phyloP scores from a whole-genome alignment of 2,888 invertebrate species.

The Lapara coniferarum region DNA sequence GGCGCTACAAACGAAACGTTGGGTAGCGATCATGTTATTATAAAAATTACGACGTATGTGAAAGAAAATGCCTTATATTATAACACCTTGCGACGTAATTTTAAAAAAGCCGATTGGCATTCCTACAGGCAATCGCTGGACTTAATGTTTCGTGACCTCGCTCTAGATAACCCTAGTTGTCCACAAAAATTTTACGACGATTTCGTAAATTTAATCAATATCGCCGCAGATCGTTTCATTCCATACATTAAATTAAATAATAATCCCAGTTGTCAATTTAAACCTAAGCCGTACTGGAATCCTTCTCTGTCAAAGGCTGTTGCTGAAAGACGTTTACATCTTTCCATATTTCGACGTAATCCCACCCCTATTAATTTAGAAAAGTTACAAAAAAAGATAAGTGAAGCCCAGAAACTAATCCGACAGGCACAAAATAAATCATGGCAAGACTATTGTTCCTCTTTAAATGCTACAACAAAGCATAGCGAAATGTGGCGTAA shows the following conservation, averaged over 20 bases:
- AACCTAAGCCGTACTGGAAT: slow-evolving; percentile 27
- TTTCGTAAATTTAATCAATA: slow-evolving; percentile 21
- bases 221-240: slow-evolving; percentile 26
- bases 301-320: slow-evolving; percentile 26
- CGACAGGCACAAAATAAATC: slow-evolving; percentile 27
- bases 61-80: neutral
- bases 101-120: slow-evolving; percentile 30
- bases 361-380: slow-evolving; percentile 24
- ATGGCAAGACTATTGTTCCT: neutral
- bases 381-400: slow-evolving; percentile 28
- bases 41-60: slow-evolving; percentile 25
- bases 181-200: neutral
- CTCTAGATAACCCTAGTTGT: neutral
- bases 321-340: slow-evolving; percentile 28
- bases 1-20: slow-evolving; percentile 32
- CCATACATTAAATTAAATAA: slow-evolving; percentile 24
- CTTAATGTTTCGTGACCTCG: neutral
- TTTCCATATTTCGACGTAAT: slow-evolving; percentile 28
- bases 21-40: slow-evolving; percentile 34
- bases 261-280: slow-evolving; percentile 25
- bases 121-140: slow-evolving; percentile 21
- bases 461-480: too few relatives aligned
- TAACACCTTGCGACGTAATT: slow-evolving; percentile 21
- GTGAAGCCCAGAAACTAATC: slow-evolving; percentile 1
- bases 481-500: neutral